Evolutionary conservation across 2,888 invertebrate species (phyloP), one percentile per base, ranked within the genome.

Genomic region (Dichetophora obliterata): DNA sequence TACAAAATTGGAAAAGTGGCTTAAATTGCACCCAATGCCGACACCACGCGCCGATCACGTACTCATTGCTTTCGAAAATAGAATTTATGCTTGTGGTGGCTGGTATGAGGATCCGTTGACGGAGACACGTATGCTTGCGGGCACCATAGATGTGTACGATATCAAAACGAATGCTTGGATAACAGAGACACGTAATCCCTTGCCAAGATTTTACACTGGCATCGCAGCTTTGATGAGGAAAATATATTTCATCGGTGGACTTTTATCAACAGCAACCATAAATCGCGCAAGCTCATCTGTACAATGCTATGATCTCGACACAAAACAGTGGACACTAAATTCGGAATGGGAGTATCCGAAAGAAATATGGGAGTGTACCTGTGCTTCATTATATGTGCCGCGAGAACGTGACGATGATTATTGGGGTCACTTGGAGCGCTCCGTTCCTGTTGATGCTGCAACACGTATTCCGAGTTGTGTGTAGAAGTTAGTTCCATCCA

Each of bases 291-390:
- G 93, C 75, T 91, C 92, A 4, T 91, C 91, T 65, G 92, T 94
- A 14, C 93, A 94, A 85, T 92, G 91, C 80, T 93, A 92, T 84
- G 92, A 94, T 86, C 88, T 94, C 80, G 91, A 91, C 48, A 91
- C 89, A 0, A 90, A 91, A 80, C 86, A 89, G 16, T 94, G 94
- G 94, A 91, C 91, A 6, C 83, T 84, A 37, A 84, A 85, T 52
- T 91, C 91, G 11, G 91, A 91, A n/a, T 91, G 91, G 81, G 91
- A 92, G 79, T 92, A 93, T 84, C 92, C 93, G 0, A 92, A 92
- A 82, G 92, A 93, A 83, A 91, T 93, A 77, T 94, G 94, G 94
- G 94, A 94, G 84, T 93, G 94, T 82, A 91, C 92, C 1, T 92
- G 93, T 84, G 93, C 92, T 66, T 91, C 92, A 37, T 88, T 94